Evolutionary conservation across 1,140 invertebrate genomes (phyloP).

Genomic region (Leptinotarsa undecemlineata): DNA sequence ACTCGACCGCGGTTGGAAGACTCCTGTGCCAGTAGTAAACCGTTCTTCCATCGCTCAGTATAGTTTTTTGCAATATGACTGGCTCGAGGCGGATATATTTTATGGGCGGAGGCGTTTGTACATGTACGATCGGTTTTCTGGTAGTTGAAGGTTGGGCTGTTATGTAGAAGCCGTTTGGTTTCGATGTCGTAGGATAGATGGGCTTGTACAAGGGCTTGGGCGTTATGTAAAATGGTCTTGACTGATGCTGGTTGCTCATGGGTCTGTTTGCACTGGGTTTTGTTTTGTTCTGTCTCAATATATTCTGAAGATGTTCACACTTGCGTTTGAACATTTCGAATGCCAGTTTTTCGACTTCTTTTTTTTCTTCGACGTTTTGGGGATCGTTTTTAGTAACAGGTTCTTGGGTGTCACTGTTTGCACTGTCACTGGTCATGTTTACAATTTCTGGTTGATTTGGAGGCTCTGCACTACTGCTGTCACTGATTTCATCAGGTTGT

Average conservation of each 20-base stretch:
- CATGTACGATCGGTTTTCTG: not conserved
- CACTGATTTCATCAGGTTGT: not conserved
- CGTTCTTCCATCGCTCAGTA: constrained; percentile 43
- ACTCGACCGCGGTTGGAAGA: constrained; percentile 38
- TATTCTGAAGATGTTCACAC: constrained; percentile 39
- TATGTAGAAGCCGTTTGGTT: constrained; percentile 29
- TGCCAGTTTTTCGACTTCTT: constrained; percentile 25
- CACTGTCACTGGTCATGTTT: too few species aligned
- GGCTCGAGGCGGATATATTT: constrained; percentile 48
- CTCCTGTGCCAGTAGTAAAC: constrained; percentile 49
- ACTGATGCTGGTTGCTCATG: constrained; percentile 11
- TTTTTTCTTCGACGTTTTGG: constrained; percentile 24
- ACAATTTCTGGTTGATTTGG: too few species aligned
- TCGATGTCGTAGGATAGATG: constrained; percentile 27
- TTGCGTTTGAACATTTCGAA: constrained; percentile 42
- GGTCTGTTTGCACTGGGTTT: not conserved
- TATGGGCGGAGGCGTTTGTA: constrained; percentile 20
- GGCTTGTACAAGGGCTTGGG: constrained; percentile 13
- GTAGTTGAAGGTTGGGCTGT: constrained; percentile 17
- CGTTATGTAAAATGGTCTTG: constrained; percentile 21
- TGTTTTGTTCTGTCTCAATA: constrained; percentile 25
- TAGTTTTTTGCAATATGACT: constrained; percentile 48
- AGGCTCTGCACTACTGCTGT: constrained; percentile 1
- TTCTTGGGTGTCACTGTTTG: too few species aligned
- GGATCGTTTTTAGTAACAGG: constrained; percentile 24